phyloP scores from a whole-genome alignment of 2,113 vertebrate genomes.

The Pollachius pollachius region DNA sequence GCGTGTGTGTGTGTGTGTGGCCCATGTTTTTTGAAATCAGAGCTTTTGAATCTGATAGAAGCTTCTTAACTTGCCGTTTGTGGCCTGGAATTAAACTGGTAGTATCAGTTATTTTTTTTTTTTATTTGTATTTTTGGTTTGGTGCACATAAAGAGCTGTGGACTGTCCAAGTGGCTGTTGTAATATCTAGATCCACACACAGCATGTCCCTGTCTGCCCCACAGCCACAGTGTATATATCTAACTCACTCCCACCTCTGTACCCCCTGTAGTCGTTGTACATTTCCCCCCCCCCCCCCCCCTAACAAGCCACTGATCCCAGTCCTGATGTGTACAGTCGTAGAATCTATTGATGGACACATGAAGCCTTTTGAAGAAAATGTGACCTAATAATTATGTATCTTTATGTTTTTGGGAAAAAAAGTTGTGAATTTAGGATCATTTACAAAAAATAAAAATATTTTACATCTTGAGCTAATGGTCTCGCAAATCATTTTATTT shows the following conservation, averaged over 20 bases:
- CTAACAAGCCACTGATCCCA: constrained; percentile 63
- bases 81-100: background rate
- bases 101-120: background rate
- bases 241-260: constrained; percentile 1
- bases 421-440: constrained; percentile 69
- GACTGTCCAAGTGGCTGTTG: background rate
- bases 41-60: background rate
- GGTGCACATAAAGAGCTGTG: constrained; percentile 25
- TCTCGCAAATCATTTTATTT: no score
- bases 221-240: background rate
- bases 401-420: constrained; percentile 77
- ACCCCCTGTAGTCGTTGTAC: constrained; percentile 83
- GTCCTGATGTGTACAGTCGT: constrained; percentile 87
- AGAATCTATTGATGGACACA: constrained; percentile 82
- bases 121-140: constrained; percentile 4
- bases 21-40: background rate
- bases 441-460: constrained; percentile 7
- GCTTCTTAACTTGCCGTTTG: background rate
- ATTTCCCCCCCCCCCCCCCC: constrained; percentile 56
- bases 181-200: background rate
- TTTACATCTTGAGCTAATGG: constrained; percentile 11
- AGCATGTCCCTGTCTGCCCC: background rate
- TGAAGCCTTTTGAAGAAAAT: constrained; percentile 81
- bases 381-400: constrained; percentile 63
- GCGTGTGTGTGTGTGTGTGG: background rate